Percentiles rank a stretch among this genome's conserved stretches.
Evolutionary conservation across 1,140 invertebrate genomes (phyloP).

Genomic region (Euwallacea similis): DNA sequence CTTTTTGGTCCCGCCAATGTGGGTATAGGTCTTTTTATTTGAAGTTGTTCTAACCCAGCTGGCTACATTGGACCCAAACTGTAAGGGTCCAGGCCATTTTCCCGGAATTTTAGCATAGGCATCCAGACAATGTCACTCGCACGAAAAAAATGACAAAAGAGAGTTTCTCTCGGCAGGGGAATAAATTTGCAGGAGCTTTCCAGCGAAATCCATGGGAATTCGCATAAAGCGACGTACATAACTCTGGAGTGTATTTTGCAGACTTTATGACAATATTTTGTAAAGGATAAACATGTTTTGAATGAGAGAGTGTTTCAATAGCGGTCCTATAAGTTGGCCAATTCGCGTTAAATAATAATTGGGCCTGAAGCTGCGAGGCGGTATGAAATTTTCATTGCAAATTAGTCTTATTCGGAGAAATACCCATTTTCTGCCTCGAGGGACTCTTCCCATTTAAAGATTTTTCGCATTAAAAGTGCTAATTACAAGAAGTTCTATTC

Average conservation of each 20-base stretch:
- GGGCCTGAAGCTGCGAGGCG: too few species aligned
- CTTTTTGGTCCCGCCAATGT: not conserved
- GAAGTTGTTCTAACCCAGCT: slow-evolving; percentile 25
- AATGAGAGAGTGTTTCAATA: too few species aligned
- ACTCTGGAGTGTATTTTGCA: slow-evolving; percentile 6
- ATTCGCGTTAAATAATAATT: too few species aligned
- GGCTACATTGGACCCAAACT: slow-evolving; percentile 21
- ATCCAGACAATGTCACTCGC: slow-evolving; percentile 16
- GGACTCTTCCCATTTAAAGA: slow-evolving; percentile 11
- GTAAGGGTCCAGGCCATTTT: slow-evolving; percentile 25
- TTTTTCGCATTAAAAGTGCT: slow-evolving; percentile 28
- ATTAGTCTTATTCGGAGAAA: slow-evolving; percentile 14
- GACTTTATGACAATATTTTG: slow-evolving; percentile 1
- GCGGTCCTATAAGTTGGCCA: too few species aligned
- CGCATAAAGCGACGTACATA: not conserved
- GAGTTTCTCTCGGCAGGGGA: not conserved
- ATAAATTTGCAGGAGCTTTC: slow-evolving; percentile 8
- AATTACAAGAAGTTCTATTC: slow-evolving; percentile 35
- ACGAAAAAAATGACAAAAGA: slow-evolving; percentile 17
- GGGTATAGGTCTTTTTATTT: not conserved
- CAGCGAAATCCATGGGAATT: not conserved
- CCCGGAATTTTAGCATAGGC: slow-evolving; percentile 25
- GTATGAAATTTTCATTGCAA: slow-evolving; percentile 16
- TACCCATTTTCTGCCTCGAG: slow-evolving; percentile 12
- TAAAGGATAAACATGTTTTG: not conserved